Evolutionary conservation across 2,797 vertebrate species (phyloP), one percentile per base, ranked within the genome.

Genomic region (Schizopygopsis malacanthus): DNA sequence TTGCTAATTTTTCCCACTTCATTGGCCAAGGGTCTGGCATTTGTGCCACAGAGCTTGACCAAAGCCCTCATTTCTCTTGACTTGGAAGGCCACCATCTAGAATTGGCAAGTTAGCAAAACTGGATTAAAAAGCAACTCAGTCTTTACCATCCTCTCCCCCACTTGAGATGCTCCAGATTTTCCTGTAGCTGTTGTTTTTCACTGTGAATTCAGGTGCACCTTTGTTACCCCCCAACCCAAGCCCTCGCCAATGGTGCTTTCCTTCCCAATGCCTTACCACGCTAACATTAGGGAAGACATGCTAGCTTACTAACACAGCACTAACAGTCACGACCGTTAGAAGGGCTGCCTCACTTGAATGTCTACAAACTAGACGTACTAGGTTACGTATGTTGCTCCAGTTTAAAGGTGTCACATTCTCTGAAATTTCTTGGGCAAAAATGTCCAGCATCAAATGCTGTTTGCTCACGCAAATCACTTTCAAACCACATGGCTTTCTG

Each of bases 231-330:
- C 78, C 45, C 43, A 78, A 41, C 76, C 76, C 61, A 79, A 83
- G 85, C 81, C 84, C 78, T 69, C 11, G 76, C 88, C 82, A 70
- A 87, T 89, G 88, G 87, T 89, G 89, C 87, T 89, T 89, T 78
- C 79, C 82, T 83, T 85, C 67, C 59, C 41, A 80, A 89, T 81
- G 90, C 88, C 90, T 89, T 90, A 90, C 85, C 83, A 83, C 78
- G 72, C 84, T 78, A 78, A 69, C 67, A 84, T 76, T 73, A 83
- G 85, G 81, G 70, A 75, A 67, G 82, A 85, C 69, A 87, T 67
- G 79, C 85, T 82, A 85, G 79, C 45, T 59, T 61, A 78, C 72
- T 50, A 81, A 79, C 28, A 61, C 83, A 83, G 65, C 82, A 83
- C 70, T 75, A 37, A 84, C 41, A 43, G 25, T 81, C 54, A 59